phyloP scores from a whole-genome alignment of 2,888 invertebrate genomes.

The Dynastes grantii region DNA sequence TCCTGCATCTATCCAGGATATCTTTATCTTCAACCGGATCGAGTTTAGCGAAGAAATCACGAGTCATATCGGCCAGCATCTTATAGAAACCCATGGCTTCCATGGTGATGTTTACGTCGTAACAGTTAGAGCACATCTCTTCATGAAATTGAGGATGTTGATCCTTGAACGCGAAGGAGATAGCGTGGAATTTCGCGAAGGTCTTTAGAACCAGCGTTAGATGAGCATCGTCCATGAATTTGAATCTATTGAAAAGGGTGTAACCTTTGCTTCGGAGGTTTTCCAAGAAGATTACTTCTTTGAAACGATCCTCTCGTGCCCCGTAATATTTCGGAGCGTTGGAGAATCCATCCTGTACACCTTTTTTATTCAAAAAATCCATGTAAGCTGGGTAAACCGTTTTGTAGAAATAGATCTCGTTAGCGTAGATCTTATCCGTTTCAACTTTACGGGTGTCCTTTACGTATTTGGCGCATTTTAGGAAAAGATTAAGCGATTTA shows the following conservation, averaged over 20 bases:
- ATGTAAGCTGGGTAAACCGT: slow-evolving; percentile 35
- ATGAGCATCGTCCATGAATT: slow-evolving; percentile 62
- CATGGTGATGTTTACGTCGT: slow-evolving; percentile 18
- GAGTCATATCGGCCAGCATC: slow-evolving; percentile 11
- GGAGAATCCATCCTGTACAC: slow-evolving; percentile 9
- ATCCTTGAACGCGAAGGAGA: slow-evolving; percentile 61
- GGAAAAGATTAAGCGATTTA: slow-evolving; percentile 37
- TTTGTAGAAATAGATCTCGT: slow-evolving; percentile 48
- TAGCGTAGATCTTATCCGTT: slow-evolving; percentile 27
- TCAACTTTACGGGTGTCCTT: slow-evolving; percentile 1
- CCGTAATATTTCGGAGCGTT: slow-evolving; percentile 52
- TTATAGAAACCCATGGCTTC: slow-evolving; percentile 32
- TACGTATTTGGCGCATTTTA: slow-evolving; percentile 34
- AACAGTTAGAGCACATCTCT: slow-evolving; percentile 33
- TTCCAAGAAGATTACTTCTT: slow-evolving; percentile 60
- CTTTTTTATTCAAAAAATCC: slow-evolving; percentile 31
- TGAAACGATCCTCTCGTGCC: not conserved
- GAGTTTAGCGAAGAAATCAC: slow-evolving; percentile 24
- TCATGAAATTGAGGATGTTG: slow-evolving; percentile 56
- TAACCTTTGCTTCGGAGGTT: slow-evolving; percentile 60
- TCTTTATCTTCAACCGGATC: slow-evolving; percentile 28
- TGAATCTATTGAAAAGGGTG: slow-evolving; percentile 59
- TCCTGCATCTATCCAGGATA: slow-evolving; percentile 9
- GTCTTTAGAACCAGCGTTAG: slow-evolving; percentile 60
- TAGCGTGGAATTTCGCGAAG: slow-evolving; percentile 64